Conservation (phyloP, 2,113 vertebrate genomes). For the Entomyzon cyanotis region DNA sequence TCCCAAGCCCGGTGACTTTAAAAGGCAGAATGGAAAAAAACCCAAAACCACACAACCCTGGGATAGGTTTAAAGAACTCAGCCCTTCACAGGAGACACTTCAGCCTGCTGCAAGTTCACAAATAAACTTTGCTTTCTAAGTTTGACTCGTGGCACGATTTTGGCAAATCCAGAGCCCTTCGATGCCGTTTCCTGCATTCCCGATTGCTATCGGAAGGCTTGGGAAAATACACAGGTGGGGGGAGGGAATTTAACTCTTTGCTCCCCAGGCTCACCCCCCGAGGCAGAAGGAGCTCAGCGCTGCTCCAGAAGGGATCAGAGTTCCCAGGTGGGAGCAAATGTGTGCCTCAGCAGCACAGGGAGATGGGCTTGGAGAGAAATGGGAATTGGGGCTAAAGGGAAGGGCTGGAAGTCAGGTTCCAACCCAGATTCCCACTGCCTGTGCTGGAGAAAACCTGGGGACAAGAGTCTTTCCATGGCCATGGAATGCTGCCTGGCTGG, state of each 20-base stretch:
- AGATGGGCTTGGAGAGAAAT: neutral
- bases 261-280: accelerated
- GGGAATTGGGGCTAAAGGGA: neutral
- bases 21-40: neutral
- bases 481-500: neutral
- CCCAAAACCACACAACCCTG: too few species aligned
- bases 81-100: neutral
- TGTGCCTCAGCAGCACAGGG: accelerated
- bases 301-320: accelerated
- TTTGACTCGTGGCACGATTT: neutral
- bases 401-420: neutral
- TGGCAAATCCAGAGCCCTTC: slow-evolving; percentile 18
- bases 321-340: accelerated
- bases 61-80: neutral
- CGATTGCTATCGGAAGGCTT: neutral
- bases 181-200: slow-evolving; percentile 3
- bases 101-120: neutral
- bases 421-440: neutral
- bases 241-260: neutral
- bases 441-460: neutral
- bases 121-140: slow-evolving; percentile 36
- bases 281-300: neutral
- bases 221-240: slow-evolving; percentile 53
- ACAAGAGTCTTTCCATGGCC: accelerated
- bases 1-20: neutral